Percentiles rank a stretch among this genome's conserved stretches.
Conservation (phyloP, 2,113 vertebrate species). For the Anoplopoma fimbria region DNA sequence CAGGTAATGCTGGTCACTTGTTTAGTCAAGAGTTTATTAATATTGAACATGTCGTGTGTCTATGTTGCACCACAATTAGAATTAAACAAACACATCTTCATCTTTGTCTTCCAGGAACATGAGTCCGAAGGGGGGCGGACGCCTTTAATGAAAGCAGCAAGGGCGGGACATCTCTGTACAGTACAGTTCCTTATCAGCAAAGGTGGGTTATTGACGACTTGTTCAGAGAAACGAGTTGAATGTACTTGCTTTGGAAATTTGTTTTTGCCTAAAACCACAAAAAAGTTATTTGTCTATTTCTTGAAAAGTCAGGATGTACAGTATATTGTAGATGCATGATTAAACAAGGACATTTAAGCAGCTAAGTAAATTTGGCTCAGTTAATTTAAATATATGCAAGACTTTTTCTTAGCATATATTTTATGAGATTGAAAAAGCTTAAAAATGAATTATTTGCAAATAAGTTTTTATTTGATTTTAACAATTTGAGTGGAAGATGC, state of each 20-base stretch:
- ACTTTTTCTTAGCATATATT: background rate
- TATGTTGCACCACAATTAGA: background rate
- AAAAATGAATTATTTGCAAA: background rate
- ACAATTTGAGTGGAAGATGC: background rate
- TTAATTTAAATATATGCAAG: background rate
- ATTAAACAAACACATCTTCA: background rate
- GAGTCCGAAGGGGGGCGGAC: slow-evolving; percentile 99
- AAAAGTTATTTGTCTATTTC: background rate
- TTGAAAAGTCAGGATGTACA: background rate
- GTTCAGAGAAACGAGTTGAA: background rate
- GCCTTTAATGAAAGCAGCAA: slow-evolving; percentile 97
- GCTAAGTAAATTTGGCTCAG: background rate
- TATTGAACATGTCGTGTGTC: too few species aligned
- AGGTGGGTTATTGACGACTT: slow-evolving; percentile 80
- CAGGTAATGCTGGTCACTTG: too few species aligned
- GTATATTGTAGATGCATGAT: background rate
- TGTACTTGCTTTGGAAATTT: background rate
- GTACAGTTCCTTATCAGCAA: slow-evolving; percentile 99
- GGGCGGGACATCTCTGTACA: slow-evolving; percentile 98
- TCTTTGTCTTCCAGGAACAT: slow-evolving; percentile 87
- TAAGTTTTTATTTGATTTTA: background rate
- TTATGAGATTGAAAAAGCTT: background rate
- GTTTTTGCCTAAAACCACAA: background rate
- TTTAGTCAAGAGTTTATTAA: too few species aligned
- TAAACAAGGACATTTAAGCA: background rate